Percentiles rank a stretch among this genome's conserved stretches.
phyloP scores from a whole-genome alignment of 2,113 vertebrate species.

The Galbula dea region DNA sequence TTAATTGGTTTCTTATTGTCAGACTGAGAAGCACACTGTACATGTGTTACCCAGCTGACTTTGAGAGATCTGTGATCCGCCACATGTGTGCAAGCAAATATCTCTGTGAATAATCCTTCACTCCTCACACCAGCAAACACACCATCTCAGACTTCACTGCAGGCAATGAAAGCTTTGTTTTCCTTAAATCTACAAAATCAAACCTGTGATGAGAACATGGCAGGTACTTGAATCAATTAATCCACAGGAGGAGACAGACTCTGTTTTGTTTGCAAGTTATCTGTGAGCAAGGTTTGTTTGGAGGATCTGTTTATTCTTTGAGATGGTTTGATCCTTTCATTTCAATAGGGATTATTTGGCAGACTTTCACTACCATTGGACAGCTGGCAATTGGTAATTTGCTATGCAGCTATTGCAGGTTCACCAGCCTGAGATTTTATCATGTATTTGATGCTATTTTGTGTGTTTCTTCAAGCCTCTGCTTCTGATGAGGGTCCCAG shows the following conservation, averaged over 20 bases:
- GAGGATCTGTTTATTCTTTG: slow-evolving; percentile 17
- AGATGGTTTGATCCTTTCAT: not conserved
- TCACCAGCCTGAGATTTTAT: not conserved
- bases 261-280: slow-evolving; percentile 21
- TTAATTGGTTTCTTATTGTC: not conserved
- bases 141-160: not conserved
- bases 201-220: not conserved
- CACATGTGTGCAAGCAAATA: not conserved
- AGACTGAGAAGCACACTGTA: not conserved
- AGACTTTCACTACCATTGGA: not conserved
- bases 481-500: not conserved
- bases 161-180: not conserved
- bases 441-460: not conserved
- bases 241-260: slow-evolving; percentile 3
- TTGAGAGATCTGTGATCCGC: not conserved
- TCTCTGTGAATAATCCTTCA: not conserved
- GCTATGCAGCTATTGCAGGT: not conserved
- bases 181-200: not conserved
- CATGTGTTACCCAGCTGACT: not conserved
- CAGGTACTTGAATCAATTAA: slow-evolving; percentile 17
- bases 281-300: not conserved
- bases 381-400: not conserved
- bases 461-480: not conserved
- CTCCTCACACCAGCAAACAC: not conserved
- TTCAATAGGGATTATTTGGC: not conserved